Percentiles rank a stretch among this genome's conserved stretches.
Evolutionary conservation across 1,140 invertebrate species (phyloP).

Genomic region (Papilio dardanus): DNA sequence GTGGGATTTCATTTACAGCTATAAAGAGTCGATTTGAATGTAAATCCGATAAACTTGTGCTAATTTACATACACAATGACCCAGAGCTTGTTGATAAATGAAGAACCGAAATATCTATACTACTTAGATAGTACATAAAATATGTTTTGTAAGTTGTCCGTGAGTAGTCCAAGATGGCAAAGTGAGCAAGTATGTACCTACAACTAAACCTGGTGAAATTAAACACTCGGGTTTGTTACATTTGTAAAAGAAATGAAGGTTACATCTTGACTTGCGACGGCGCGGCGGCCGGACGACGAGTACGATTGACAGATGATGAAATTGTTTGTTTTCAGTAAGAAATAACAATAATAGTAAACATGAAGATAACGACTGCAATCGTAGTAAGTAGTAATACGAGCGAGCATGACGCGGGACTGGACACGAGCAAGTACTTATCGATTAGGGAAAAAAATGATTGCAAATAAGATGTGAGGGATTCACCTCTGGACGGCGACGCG

Average conservation of each 20-base stretch:
- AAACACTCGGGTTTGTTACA: background rate
- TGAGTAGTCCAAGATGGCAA: background rate
- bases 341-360: background rate
- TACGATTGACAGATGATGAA: background rate
- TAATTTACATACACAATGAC: background rate
- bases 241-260: too few relatives aligned
- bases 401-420: background rate
- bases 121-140: background rate
- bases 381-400: background rate
- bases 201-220: background rate
- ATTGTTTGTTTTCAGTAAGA: background rate
- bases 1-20: conserved; percentile 1
- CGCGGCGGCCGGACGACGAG: too few relatives aligned
- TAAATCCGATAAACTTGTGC: conserved; percentile 14
- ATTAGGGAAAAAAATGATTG: conserved; percentile 2
- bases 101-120: background rate
- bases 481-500: background rate
- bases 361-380: background rate
- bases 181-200: too few relatives aligned
- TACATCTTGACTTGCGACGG: too few relatives aligned
- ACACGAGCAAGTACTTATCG: conserved; percentile 16
- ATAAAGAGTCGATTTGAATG: conserved; percentile 13
- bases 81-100: background rate
- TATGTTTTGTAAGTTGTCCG: background rate
- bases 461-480: conserved; percentile 35